Base-by-base conservation (phyloP, 2,888 invertebrate genomes). In the Pheosia gnoma region DNA sequence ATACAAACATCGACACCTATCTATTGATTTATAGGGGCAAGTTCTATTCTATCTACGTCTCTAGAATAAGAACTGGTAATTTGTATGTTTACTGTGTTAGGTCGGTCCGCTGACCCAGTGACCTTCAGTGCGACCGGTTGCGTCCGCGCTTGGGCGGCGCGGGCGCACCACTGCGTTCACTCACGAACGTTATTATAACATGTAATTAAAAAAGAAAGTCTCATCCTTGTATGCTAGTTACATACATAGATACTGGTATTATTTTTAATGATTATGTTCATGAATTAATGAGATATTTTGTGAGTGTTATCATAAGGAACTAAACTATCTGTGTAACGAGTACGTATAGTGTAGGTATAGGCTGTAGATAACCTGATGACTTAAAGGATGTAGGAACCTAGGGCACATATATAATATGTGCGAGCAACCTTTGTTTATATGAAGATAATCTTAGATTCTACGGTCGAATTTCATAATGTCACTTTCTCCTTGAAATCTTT, bases 121-220 rank as follows among this genome's bases (percentile, higher is more conserved):
- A 88, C 91, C 91, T 87, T 90, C 85, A 83, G 25, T 72, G 61
- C 77, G 80, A 91, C 91, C 88, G 90, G 90, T 89, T 86, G 80
- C 79, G 74, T 76, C 63, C 74, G 72, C 77, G 25, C 25, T 25
- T 25, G 25, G 25, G 25, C 25, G 25, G 25, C 25, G 25, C 25
- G 25, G 25, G 25, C 25, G 81, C 82, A 85, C 78, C 80, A 75
- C 85, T 86, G 80, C 84, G 82, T 64, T 62, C 49, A 65, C 66
- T 65, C 66, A 62, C 67, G 70, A 74, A 71, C 67, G 65, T 67
- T 62, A 70, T 60, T 66, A 62, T 58, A 60, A 57, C 60, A 53
- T 54, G 36, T 10, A 11, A 43, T 45, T 57, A 51, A 54, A 61
- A 60, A 61, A 61, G 60, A 61, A 61, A 61, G 60, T 57, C 51